A percentile compares a stretch with the other conserved stretches of the same genome.
These are phyloP conservation scores for Trachymyrmex cornetzi DNA, from an alignment of 1,140 invertebrate genomes.

Conservation along the genomic window DNA sequence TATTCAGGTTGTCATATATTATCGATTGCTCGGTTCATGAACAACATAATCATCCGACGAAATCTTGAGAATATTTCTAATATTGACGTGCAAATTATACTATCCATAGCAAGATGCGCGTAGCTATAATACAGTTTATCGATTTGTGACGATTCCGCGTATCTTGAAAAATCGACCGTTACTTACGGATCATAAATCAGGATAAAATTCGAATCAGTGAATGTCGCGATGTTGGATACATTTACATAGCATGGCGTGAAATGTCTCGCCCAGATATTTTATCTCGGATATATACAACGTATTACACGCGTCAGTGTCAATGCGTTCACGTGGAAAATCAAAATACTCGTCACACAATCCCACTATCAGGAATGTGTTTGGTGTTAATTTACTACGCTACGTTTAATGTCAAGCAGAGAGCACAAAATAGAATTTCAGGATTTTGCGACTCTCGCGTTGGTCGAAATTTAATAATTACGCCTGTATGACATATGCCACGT, in stretches of 20 bases:
- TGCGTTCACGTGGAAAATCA: neutral
- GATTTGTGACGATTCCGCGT: slow-evolving; percentile 31
- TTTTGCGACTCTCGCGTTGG: neutral
- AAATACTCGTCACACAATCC: neutral
- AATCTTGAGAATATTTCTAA: neutral
- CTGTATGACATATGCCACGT: neutral
- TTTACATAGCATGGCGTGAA: neutral
- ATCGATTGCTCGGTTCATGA: neutral
- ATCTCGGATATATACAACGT: neutral
- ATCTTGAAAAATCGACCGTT: slow-evolving; percentile 18
- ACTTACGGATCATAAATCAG: slow-evolving; percentile 16
- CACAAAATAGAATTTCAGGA: neutral
- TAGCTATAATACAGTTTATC: slow-evolving; percentile 36
- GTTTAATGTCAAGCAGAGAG: neutral
- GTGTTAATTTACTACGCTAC: slow-evolving; percentile 4
- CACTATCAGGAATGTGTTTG: neutral
- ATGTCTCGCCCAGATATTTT: neutral
- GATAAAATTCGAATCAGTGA: neutral
- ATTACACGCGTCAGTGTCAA: neutral
- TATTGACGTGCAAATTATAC: slow-evolving; percentile 2
- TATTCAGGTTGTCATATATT: neutral
- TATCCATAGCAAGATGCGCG: neutral
- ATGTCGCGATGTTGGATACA: neutral
- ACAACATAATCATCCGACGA: neutral
- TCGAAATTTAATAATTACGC: neutral